Base-by-base conservation (phyloP, 1,140 invertebrate species). In the Brachionus plicatilis region DNA sequence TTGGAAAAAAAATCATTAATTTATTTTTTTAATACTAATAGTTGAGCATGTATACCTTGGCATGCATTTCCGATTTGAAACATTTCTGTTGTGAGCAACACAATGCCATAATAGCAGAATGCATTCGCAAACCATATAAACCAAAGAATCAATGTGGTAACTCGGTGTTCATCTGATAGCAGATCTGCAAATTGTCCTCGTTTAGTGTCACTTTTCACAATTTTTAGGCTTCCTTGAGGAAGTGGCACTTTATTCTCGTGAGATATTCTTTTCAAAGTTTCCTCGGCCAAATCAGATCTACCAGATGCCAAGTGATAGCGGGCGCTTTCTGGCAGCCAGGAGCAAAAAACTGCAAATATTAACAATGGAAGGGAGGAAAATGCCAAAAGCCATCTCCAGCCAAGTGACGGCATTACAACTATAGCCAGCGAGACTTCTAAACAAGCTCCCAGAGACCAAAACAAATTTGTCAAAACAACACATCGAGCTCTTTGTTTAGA, bases 61-160 rank as follows among this genome's bases (percentile, higher is more conserved):
- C 91, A 91, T 85, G 88, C 88, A 86, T 91, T 90, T 24, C 88
- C 88, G 47, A 88, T 88, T 87, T 95, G 94, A 90, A 98, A 95
- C 37, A 98, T 90, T 89, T 97, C 96, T 1, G 96, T 97, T 1
- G 95, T 96, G 93, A 98, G 95, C 60, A 98, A 90, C 4, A 98
- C 95, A 45, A 97, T 91, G 1, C 96, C 96, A 88, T 98, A 98
- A 88, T 98, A 98, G 86, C 94, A 96, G 90, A 98, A 97, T 1
- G 96, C 95, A 90, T 95, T 96, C 0, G 94, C 92, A 90, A 95
- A 93, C 95, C 95, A 96, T 87, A 88, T 90, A 88, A 88, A 85
- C 82, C 82, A 84, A 33, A 84, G 70, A 20, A 84, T 68, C 8
- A 84, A 33, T 24, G 82, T 84, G n/a, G 82, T 84, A 33, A 33